phyloP scores from a whole-genome alignment of 2,888 invertebrate species.

The Schizotus pectinicornis region DNA sequence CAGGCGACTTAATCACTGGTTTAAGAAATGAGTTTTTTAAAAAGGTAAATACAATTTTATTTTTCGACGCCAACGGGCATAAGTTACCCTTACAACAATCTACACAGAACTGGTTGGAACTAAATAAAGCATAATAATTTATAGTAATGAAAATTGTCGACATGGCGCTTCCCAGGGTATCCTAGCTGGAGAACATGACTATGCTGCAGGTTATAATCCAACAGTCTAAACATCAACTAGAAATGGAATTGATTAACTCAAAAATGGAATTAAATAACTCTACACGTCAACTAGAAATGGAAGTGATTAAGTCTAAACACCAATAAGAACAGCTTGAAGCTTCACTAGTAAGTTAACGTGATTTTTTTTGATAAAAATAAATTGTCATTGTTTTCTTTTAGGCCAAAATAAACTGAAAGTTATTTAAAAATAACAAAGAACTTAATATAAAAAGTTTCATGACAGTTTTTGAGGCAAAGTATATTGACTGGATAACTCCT shows the following conservation, averaged over 20 bases:
- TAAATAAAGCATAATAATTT: too few species aligned
- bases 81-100: too few species aligned
- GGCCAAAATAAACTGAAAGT: not conserved
- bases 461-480: slow-evolving; percentile 1
- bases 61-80: too few species aligned
- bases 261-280: not conserved
- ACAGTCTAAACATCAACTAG: not conserved
- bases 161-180: too few species aligned
- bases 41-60: too few species aligned
- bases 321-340: not conserved
- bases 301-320: too few species aligned
- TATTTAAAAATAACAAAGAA: slow-evolving; percentile 1
- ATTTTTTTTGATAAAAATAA: slow-evolving; percentile 1
- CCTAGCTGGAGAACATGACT: not conserved
- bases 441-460: not conserved
- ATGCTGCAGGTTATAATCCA: not conserved
- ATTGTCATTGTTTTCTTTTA: slow-evolving; percentile 1
- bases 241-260: not conserved
- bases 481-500: too few species aligned
- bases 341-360: slow-evolving; percentile 1
- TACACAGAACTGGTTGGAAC: too few species aligned
- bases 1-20: not conserved
- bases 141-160: too few species aligned
- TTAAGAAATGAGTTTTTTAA: not conserved
- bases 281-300: not conserved